phyloP scores from a whole-genome alignment of 35 echinoderm and acorn worm genomes.

The Amphiura filiformis region DNA sequence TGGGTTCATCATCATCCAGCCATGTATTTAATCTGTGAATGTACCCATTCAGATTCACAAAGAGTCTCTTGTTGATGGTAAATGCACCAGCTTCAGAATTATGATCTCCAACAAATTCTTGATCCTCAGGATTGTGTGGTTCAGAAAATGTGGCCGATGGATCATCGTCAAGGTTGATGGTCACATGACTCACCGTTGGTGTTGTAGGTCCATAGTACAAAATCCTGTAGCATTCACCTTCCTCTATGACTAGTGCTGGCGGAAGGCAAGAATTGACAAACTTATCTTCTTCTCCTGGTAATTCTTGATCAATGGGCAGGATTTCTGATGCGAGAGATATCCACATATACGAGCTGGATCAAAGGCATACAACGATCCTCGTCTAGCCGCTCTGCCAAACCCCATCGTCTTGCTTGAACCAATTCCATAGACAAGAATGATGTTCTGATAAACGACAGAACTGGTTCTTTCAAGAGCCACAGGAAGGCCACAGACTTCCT shows the following conservation, averaged over 20 bases:
- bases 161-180: not conserved
- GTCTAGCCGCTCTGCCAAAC: not conserved
- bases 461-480: not conserved
- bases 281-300: no score
- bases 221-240: not conserved
- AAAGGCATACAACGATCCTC: not conserved
- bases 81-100: not conserved
- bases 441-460: not conserved
- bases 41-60: not conserved
- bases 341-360: not conserved
- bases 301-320: no score
- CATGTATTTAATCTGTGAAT: not conserved
- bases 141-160: not conserved
- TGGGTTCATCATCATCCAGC: no score
- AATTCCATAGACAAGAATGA: not conserved
- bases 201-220: not conserved
- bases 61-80: not conserved
- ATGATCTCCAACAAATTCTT: not conserved
- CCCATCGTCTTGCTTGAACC: not conserved
- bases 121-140: not conserved
- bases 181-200: not conserved
- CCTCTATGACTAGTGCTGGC: not conserved
- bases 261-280: no score
- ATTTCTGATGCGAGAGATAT: not conserved
- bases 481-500: not conserved